Evolutionary conservation across 1,140 invertebrate genomes (phyloP).

Genomic region (Caerostris extrusa): DNA sequence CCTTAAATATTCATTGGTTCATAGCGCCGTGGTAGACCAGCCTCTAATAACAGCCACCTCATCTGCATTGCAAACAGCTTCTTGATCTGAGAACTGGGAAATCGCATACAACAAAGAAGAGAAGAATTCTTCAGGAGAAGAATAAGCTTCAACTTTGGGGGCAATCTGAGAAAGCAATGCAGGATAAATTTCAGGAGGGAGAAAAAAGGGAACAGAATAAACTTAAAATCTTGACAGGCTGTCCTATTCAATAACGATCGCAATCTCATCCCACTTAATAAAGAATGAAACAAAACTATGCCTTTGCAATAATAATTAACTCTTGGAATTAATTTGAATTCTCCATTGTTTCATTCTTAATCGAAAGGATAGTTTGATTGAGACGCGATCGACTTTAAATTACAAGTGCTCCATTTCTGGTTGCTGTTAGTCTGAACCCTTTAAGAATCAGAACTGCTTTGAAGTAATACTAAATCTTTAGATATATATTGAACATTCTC

Average conservation of each 20-base stretch:
- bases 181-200: slow-evolving; percentile 7
- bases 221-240: not conserved
- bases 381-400: not conserved
- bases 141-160: not conserved
- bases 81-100: slow-evolving; percentile 44
- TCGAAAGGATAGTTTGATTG: not conserved
- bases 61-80: slow-evolving; percentile 69
- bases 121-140: not conserved
- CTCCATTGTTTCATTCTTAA: slow-evolving; percentile 10
- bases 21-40: slow-evolving; percentile 60
- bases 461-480: too few species aligned
- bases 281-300: not conserved
- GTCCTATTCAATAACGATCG: slow-evolving; percentile 3
- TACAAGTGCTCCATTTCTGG: not conserved
- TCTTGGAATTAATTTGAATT: not conserved
- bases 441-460: too few species aligned
- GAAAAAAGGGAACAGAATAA: slow-evolving; percentile 14
- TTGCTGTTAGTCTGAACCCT: not conserved
- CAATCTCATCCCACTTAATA: not conserved
- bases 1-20: slow-evolving; percentile 74
- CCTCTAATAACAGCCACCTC: slow-evolving; percentile 65
- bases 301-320: not conserved
- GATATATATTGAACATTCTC: too few species aligned
- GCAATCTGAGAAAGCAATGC: slow-evolving; percentile 48
- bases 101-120: slow-evolving; percentile 40